These are phyloP conservation scores for Oceanites oceanicus DNA, from an alignment of 2,113 vertebrate genomes.

Conservation along the genomic window DNA sequence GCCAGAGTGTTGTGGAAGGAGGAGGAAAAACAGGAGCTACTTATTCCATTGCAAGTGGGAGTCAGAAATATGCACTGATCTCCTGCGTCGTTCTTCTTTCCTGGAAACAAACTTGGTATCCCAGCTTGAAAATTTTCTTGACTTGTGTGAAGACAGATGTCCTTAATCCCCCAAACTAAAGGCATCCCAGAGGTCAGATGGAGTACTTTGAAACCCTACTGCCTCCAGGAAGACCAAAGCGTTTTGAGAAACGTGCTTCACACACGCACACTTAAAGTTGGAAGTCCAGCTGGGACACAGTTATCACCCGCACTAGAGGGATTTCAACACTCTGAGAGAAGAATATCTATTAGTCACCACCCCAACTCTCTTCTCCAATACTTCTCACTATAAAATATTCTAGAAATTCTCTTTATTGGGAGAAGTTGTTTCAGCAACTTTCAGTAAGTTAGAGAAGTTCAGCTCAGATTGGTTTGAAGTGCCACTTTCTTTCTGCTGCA, in stretches of 20 bases:
- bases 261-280: neutral
- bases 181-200: neutral
- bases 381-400: neutral
- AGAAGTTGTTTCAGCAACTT: neutral
- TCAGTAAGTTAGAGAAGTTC: neutral
- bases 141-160: neutral
- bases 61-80: neutral
- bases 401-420: neutral
- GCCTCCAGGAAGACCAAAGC: neutral
- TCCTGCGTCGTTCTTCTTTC: neutral
- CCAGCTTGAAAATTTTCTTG: neutral
- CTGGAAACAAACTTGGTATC: neutral
- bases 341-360: neutral
- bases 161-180: neutral
- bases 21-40: neutral
- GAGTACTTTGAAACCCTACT: neutral
- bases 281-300: neutral
- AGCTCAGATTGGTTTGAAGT: neutral
- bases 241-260: neutral
- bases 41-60: neutral
- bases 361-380: neutral
- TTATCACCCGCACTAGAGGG: rapidly evolving
- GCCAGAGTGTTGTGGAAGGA: neutral
- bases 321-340: neutral
- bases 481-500: neutral